Conservation (phyloP, 1,140 invertebrate genomes). For the Trinorchestia longiramus region DNA sequence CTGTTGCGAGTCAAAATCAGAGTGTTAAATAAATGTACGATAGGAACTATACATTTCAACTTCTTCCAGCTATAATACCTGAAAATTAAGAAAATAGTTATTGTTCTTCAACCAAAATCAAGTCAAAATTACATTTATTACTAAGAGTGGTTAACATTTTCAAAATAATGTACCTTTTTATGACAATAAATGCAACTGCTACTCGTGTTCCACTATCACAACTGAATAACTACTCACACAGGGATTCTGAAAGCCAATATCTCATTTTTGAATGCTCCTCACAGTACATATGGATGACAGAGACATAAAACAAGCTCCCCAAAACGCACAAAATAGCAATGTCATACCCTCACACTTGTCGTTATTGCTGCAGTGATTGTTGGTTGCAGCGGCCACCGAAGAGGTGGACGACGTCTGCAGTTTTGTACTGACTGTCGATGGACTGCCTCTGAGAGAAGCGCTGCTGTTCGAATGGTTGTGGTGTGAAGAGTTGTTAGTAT, state of each 20-base stretch:
- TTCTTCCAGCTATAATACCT: not conserved
- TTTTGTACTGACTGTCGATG: not conserved
- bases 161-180: not conserved
- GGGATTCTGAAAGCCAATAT: too few species aligned
- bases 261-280: too few species aligned
- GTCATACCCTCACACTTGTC: conserved; percentile 51
- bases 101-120: too few species aligned
- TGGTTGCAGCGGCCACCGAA: conserved; percentile 47
- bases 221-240: too few species aligned
- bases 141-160: too few species aligned
- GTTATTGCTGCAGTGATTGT: conserved; percentile 35
- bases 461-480: conserved; percentile 34
- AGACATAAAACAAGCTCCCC: too few species aligned
- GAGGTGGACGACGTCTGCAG: not conserved
- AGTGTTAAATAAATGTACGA: not conserved
- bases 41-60: not conserved
- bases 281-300: too few species aligned
- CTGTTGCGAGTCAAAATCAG: not conserved
- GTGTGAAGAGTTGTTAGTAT: not conserved
- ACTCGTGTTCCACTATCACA: not conserved
- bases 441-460: conserved; percentile 30
- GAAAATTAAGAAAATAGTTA: too few species aligned
- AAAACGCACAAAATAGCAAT: not conserved
- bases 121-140: too few species aligned
- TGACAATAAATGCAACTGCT: not conserved